Evolutionary conservation across 2,888 invertebrate species (phyloP).

Genomic region (Platycheirus rosarum): DNA sequence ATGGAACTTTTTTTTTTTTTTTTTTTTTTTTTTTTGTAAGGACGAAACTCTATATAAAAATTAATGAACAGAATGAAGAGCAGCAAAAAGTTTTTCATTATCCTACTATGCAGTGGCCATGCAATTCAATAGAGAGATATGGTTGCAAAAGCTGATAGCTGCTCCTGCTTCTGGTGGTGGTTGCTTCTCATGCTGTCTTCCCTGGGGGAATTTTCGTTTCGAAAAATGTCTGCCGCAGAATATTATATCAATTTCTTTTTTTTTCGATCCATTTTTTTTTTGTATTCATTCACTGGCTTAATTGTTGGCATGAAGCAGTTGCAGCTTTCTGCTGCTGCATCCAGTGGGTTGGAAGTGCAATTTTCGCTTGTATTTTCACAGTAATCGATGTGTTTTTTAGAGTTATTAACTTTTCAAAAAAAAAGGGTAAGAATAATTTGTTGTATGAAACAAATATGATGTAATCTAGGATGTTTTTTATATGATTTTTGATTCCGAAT

Average conservation of each 20-base stretch:
- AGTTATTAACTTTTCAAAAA: constrained; percentile 18
- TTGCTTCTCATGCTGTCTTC: constrained; percentile 33
- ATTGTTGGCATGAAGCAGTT: constrained; percentile 55
- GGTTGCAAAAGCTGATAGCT: constrained; percentile 37
- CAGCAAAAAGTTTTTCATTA: constrained; percentile 66
- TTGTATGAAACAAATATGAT: background rate
- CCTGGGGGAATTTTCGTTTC: constrained; percentile 51
- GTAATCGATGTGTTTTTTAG: constrained; percentile 36
- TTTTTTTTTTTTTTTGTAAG: constrained; percentile 17
- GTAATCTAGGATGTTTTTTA: background rate
- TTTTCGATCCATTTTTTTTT: background rate
- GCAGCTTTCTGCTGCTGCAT: constrained; percentile 29
- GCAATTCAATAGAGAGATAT: constrained; percentile 48
- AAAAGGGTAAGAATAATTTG: background rate
- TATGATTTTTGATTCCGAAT: too few species aligned
- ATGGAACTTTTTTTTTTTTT: background rate
- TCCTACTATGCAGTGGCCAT: constrained; percentile 56
- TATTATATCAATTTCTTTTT: constrained; percentile 3
- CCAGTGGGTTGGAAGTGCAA: constrained; percentile 39
- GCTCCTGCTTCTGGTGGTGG: constrained; percentile 7
- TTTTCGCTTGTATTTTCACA: constrained; percentile 13
- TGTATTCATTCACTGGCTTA: constrained; percentile 31
- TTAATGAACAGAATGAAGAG: constrained; percentile 53
- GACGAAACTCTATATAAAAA: constrained; percentile 44
- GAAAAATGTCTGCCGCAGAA: constrained; percentile 66